Conservation (phyloP, 2,113 vertebrate genomes). For the Dendropsophus ebraccatus region DNA sequence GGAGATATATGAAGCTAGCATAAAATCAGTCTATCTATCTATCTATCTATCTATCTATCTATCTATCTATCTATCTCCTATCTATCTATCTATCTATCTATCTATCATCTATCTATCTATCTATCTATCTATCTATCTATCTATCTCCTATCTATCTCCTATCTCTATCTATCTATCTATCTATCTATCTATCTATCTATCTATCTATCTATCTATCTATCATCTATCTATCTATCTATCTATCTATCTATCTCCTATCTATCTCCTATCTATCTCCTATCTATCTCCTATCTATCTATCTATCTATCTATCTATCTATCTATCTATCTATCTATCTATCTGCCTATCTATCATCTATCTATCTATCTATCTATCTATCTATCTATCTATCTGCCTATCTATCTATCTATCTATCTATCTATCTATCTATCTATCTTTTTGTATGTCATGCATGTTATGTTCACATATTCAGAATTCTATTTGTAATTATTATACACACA, state of each 20-base stretch:
- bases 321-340: too few species aligned
- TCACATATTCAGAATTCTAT: too few species aligned
- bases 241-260: not conserved
- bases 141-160: not conserved
- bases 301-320: not conserved
- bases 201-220: not conserved
- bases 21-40: not conserved
- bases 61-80: not conserved
- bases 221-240: not conserved
- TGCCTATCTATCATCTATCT: not conserved
- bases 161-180: too few species aligned
- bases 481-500: too few species aligned
- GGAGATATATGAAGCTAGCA: too few species aligned
- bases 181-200: constrained; percentile 1
- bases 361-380: not conserved
- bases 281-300: not conserved
- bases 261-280: too few species aligned
- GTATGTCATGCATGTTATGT: too few species aligned
- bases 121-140: too few species aligned
- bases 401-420: too few species aligned
- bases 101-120: not conserved
- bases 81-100: not conserved
- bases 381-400: too few species aligned
- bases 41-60: not conserved
- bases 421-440: too few species aligned